Base-by-base conservation (phyloP, 2,797 vertebrate species). In the Sitta carolinensis region DNA sequence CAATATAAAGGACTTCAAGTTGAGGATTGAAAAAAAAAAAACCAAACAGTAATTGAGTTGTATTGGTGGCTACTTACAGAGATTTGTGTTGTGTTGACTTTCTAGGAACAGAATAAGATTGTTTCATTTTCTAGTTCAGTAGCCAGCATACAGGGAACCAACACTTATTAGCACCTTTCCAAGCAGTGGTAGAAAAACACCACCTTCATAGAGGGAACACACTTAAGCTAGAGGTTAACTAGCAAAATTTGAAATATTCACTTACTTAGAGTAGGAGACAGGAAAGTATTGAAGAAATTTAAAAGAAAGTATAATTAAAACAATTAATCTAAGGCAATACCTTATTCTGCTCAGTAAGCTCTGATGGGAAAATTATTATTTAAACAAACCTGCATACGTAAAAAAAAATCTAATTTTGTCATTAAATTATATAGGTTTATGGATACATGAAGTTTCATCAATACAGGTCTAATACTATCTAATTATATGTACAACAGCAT, bases 221-320 rank as follows among this genome's bases (percentile, higher is more conserved):
- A 26, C 16, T 76, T 43, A n/a, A 62, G 32, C 11, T 81, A 23
- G 11, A 61, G 27, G 11, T 81, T 94, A 82, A 34, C 38, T 76
- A 90, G 45, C 7, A 61, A 82, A 78, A 76, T 89, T 77, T 89
- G 84, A 78, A 80, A 87, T 95, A 91, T 88, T 92, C 95, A 57
- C 64, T 92, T 79, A 72, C 32, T 94, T 93, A 40, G 5, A 64
- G 7, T 45, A 87, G 64, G 92, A 91, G 64, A 90, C 48, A 93
- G 55, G 84, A 95, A 94, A 94, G 73, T 95, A 94, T 90, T 95
- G 79, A 96, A 87, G 57, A 74, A 54, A 79, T 89, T 95, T 88
- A 93, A 94, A 96, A 94, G 51, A 94, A 84, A 70, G 54, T 72
- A 69, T 97, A 96, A 97, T 97, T 94, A 95, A 59, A 62, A 38